These are phyloP conservation scores for Dicentrarchus labrax DNA, from an alignment of 2,113 vertebrate genomes.

Conservation along the genomic window DNA sequence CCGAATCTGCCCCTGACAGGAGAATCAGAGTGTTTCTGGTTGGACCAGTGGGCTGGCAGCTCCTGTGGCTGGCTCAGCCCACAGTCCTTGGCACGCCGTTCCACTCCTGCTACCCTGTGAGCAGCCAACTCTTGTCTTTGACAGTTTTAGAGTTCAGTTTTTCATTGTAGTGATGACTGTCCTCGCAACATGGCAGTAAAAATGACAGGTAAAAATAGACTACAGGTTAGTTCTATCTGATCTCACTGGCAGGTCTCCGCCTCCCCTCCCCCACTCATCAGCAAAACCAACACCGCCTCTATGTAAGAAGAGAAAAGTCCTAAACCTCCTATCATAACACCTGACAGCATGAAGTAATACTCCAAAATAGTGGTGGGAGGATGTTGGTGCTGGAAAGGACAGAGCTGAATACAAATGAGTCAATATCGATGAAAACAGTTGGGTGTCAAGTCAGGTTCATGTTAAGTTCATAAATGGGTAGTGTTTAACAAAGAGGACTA, in stretches of 20 bases:
- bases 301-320: not conserved
- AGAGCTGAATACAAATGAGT: conserved; percentile 34
- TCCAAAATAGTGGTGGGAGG: conserved; percentile 8
- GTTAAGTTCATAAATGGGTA: not conserved
- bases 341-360: conserved; percentile 10
- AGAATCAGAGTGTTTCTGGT: conserved; percentile 4
- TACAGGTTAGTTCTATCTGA: conserved; percentile 43
- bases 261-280: conserved; percentile 10
- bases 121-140: conserved; percentile 29
- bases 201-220: conserved; percentile 50
- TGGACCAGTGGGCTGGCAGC: conserved; percentile 15
- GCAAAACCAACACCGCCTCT: conserved; percentile 9
- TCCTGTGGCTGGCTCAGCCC: conserved; percentile 17
- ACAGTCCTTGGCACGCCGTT: conserved; percentile 16
- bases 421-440: not conserved
- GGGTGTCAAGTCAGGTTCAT: not conserved
- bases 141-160: conserved; percentile 41
- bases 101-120: not conserved
- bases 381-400: conserved; percentile 1
- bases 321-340: not conserved
- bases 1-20: conserved; percentile 2
- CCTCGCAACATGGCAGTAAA: conserved; percentile 17
- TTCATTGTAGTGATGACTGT: conserved; percentile 33
- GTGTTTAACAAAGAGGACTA: not conserved
- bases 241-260: conserved; percentile 20